Evolutionary conservation across 2,888 invertebrate species (phyloP), one percentile per base, ranked within the genome.

Genomic region (Euclidia mi): DNA sequence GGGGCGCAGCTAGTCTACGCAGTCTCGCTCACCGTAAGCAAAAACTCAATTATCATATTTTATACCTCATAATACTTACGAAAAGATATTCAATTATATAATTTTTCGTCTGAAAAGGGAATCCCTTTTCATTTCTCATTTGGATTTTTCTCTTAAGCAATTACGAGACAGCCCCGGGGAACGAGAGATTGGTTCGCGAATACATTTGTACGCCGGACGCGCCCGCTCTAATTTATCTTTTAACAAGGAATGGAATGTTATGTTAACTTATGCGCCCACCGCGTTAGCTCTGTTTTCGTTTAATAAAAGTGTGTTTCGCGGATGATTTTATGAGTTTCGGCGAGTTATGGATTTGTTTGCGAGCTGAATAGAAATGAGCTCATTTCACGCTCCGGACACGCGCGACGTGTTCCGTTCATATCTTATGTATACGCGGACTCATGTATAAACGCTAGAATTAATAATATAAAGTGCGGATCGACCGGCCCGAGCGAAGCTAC

Each of bases 61-160:
- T 94, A 94, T 93, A 93, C 91, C 91, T 93, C 92, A 92, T 94
- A 91, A 94, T 94, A 89, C 93, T 93, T 92, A 93, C 89, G 91
- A 90, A 88, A 87, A 92, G 91, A 93, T 94, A 94, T 94, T 94
- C 91, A 93, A 94, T 94, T 94, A 94, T 93, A 90, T 93, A 93
- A 94, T 93, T 93, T 93, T 92, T 92, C 88, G 89, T 91, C 88
- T 89, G 89, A 89, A 92, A 91, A 91, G 88, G 90, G 92, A 91
- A 87, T 92, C 92, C 92, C 92, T 92, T 93, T 93, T 93, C 92
- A 93, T 94, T 94, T 94, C 92, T 94, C 93, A 94, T 94, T 94
- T 93, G 94, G 93, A 94, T 94, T 94, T 94, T 94, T 94, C 94
- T 94, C 93, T 93, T 94, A 94, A 93, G 92, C 93, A 94, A 94